Evolutionary conservation across 2,113 vertebrate species (phyloP).

Genomic region (Rhipidura dahli): DNA sequence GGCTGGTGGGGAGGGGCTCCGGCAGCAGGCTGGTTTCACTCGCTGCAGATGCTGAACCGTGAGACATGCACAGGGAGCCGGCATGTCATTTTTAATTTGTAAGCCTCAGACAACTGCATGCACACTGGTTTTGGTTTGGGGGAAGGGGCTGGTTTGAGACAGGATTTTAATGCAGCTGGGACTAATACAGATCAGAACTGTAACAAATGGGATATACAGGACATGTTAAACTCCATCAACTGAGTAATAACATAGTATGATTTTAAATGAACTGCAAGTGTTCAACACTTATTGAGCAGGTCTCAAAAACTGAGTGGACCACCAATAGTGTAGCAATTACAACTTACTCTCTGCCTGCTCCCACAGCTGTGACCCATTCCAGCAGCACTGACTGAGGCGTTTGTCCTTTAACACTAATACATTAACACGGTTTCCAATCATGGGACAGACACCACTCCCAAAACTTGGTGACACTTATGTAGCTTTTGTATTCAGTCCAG

Average conservation of each 20-base stretch:
- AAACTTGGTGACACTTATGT: neutral
- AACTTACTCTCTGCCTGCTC: neutral
- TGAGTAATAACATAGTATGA: neutral
- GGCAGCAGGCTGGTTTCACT: neutral
- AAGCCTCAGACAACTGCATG: neutral
- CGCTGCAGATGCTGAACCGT: neutral
- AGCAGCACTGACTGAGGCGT: neutral
- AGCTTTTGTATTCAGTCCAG: constrained; percentile 7
- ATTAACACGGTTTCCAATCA: neutral
- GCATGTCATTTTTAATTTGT: neutral
- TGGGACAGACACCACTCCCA: neutral
- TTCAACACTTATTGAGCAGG: neutral
- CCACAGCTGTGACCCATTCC: constrained; percentile 3
- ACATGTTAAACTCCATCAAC: neutral
- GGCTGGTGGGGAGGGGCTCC: neutral
- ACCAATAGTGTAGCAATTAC: neutral
- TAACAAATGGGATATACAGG: constrained; percentile 5
- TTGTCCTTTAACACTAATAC: neutral
- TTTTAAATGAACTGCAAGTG: constrained; percentile 8
- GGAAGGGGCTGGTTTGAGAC: neutral
- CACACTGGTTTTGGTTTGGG: neutral
- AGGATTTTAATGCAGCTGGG: constrained; percentile 27
- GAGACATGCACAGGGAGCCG: neutral
- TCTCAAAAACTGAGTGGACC: neutral
- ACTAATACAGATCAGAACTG: constrained; percentile 28